Conservation (phyloP, 2,888 invertebrate genomes). For the Polietes domitor region DNA sequence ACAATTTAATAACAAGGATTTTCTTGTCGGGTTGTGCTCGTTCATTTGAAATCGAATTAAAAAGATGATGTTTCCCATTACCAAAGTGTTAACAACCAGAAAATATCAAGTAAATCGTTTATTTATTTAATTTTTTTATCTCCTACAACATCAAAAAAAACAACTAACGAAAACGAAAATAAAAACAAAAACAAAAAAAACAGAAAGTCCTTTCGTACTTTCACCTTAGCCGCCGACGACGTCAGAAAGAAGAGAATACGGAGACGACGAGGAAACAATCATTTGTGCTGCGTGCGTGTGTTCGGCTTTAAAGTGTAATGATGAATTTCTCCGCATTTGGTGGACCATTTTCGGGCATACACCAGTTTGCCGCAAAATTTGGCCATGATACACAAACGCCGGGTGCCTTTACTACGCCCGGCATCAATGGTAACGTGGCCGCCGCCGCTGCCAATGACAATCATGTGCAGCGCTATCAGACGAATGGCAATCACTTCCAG, state of each 20-base stretch:
- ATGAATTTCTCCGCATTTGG: slow-evolving; percentile 81
- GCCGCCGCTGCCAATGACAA: slow-evolving; percentile 75
- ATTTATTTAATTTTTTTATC: background rate
- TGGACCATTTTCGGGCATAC: slow-evolving; percentile 81
- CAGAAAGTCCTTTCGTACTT: slow-evolving; percentile 4
- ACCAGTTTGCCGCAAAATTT: slow-evolving; percentile 81
- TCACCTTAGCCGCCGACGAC: slow-evolving; percentile 24
- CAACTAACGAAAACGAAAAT: too few relatives aligned
- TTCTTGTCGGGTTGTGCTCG: background rate
- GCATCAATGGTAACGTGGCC: slow-evolving; percentile 76
- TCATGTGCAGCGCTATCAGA: slow-evolving; percentile 81
- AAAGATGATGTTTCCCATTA: background rate
- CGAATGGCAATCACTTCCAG: slow-evolving; percentile 81
- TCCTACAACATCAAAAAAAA: slow-evolving; percentile 34
- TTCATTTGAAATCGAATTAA: too few relatives aligned
- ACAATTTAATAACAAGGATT: slow-evolving; percentile 23
- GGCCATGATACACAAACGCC: slow-evolving; percentile 79
- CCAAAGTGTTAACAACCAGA: background rate
- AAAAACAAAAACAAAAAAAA: background rate
- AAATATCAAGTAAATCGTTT: background rate
- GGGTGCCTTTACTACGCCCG: slow-evolving; percentile 80
- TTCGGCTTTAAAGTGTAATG: slow-evolving; percentile 72
- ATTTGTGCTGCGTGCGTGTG: background rate
- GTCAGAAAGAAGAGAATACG: background rate
- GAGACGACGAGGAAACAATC: background rate